A percentile compares a stretch with the other conserved stretches of the same genome.
phyloP scores from a whole-genome alignment of 2,113 vertebrate genomes.

The Pavo muticus region DNA sequence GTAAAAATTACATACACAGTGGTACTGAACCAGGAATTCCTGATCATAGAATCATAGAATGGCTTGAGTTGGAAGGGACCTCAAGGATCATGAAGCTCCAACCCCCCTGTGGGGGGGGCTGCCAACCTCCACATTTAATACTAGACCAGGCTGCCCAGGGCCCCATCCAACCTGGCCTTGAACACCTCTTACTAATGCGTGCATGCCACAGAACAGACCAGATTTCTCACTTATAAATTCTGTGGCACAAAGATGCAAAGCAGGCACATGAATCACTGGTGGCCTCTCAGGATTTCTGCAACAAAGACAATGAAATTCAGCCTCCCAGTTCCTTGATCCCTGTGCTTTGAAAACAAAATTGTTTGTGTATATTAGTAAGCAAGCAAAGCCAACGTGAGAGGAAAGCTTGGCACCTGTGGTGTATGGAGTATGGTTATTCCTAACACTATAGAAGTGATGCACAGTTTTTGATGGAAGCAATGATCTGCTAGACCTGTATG shows the following conservation, averaged over 20 bases:
- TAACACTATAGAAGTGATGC: no score
- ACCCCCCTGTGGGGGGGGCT: no score
- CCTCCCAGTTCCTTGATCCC: not conserved
- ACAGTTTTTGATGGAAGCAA: not conserved
- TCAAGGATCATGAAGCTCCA: no score
- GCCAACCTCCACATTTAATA: no score
- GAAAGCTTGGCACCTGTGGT: not conserved
- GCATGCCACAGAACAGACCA: rapidly evolving
- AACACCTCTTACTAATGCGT: no score
- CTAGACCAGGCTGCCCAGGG: no score
- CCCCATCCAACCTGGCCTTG: no score
- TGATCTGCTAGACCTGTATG: not conserved
- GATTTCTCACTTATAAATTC: rapidly evolving
- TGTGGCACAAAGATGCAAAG: rapidly evolving
- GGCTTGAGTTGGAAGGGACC: no score
- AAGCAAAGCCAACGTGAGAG: not conserved
- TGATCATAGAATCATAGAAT: no score
- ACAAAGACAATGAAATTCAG: not conserved
- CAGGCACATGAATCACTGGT: not conserved
- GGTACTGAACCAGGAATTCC: not conserved
- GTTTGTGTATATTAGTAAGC: not conserved
- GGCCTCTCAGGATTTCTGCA: not conserved
- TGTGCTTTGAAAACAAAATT: not conserved
- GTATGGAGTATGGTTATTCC: not conserved
- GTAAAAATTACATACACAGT: rapidly evolving